A percentile compares a stretch with the other conserved stretches of the same genome.
phyloP scores from a whole-genome alignment of 2,113 vertebrate genomes.

The Coturnix japonica region DNA sequence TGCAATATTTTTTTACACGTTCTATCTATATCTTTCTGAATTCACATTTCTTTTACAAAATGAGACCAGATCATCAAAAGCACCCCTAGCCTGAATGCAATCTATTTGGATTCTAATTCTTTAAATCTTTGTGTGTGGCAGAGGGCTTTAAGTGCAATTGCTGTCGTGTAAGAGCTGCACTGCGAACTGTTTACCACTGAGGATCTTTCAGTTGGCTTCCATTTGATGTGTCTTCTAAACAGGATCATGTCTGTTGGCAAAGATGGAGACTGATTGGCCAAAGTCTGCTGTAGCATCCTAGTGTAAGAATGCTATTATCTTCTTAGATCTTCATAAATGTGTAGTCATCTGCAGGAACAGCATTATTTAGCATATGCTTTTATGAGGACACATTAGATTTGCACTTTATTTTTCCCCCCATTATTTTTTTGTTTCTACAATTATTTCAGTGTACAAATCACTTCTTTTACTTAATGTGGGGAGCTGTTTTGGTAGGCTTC shows the following conservation, averaged over 20 bases:
- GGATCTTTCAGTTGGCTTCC: not conserved
- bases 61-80: not conserved
- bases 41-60: not conserved
- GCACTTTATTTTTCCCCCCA: not conserved
- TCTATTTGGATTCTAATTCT: not conserved
- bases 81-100: not conserved
- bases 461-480: not conserved
- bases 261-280: not conserved
- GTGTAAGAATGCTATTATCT: not conserved
- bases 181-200: not conserved
- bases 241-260: not conserved
- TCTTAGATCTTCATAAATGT: not conserved
- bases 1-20: not conserved
- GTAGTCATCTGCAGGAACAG: not conserved
- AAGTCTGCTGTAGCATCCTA: not conserved
- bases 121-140: not conserved
- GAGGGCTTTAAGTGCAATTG: not conserved
- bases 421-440: not conserved
- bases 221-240: not conserved
- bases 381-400: not conserved
- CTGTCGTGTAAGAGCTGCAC: not conserved
- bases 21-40: not conserved
- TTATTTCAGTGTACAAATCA: not conserved
- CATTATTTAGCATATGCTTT: not conserved
- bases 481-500: not conserved